Evolutionary conservation across 30 jellyfish, hydroid and myxozoan species (phyloP).

Genomic region (Nemopilema nomurai): DNA sequence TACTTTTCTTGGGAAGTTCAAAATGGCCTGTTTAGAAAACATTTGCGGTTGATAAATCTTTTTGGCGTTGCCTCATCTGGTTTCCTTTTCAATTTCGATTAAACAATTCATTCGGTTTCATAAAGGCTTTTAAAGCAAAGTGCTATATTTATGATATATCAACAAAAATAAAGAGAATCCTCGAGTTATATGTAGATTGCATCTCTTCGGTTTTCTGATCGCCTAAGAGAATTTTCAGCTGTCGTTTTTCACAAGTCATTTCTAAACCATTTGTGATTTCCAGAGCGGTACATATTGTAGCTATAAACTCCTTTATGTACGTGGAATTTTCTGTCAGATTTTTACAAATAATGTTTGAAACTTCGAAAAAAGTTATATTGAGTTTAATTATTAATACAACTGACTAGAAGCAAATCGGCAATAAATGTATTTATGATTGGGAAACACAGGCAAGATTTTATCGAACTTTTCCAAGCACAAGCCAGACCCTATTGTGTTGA

Average conservation of each 20-base stretch:
- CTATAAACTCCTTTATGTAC: neutral
- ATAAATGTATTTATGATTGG: neutral
- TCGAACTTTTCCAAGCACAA: neutral
- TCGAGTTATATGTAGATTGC: neutral
- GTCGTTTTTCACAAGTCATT: neutral
- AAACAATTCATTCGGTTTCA: too few relatives aligned
- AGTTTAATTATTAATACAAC: neutral
- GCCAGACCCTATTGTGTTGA: neutral
- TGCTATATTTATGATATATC: too few relatives aligned
- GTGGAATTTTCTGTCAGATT: neutral
- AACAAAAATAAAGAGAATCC: too few relatives aligned
- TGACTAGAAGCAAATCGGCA: neutral
- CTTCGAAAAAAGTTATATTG: neutral
- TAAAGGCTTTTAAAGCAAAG: too few relatives aligned
- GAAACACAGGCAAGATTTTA: neutral
- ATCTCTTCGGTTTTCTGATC: neutral
- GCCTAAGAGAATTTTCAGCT: neutral
- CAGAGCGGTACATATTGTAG: neutral
- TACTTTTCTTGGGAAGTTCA: too few relatives aligned
- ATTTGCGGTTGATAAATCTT: too few relatives aligned
- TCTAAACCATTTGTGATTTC: neutral
- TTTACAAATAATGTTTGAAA: neutral
- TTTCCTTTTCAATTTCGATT: too few relatives aligned
- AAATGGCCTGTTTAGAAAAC: too few relatives aligned
- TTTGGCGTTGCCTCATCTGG: too few relatives aligned